phyloP scores from a whole-genome alignment of 2,888 invertebrate species.

The Chesias legatella region DNA sequence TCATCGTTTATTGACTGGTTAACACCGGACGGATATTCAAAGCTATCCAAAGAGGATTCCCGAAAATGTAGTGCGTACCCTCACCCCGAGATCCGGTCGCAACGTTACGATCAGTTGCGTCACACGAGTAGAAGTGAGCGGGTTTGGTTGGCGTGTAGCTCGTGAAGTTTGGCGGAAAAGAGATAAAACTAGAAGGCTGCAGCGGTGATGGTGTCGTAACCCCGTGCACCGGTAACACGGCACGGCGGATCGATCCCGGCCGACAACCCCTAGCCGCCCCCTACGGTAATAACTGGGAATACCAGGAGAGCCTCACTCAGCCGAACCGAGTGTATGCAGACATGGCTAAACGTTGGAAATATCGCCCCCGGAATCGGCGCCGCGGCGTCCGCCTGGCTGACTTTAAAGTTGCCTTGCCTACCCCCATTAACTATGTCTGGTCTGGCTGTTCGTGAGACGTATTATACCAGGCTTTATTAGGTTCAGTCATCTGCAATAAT shows the following conservation, averaged over 20 bases:
- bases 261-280: slow-evolving; percentile 73
- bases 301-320: slow-evolving; percentile 58
- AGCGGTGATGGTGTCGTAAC: slow-evolving; percentile 60
- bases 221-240: slow-evolving; percentile 66
- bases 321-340: slow-evolving; percentile 27
- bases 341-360: slow-evolving; percentile 51
- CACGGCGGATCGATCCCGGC: slow-evolving; percentile 71
- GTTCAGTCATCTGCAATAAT: too few relatives aligned
- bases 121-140: slow-evolving; percentile 22
- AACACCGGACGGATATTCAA: slow-evolving; percentile 33
- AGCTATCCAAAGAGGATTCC: slow-evolving; percentile 12
- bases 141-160: slow-evolving; percentile 17
- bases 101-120: slow-evolving; percentile 20
- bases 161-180: slow-evolving; percentile 28
- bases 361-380: slow-evolving; percentile 46
- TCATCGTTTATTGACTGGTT: slow-evolving; percentile 37
- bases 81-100: slow-evolving; percentile 5
- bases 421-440: slow-evolving; percentile 9
- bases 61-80: slow-evolving; percentile 11
- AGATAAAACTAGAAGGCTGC: slow-evolving; percentile 43
- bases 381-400: slow-evolving; percentile 58
- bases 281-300: slow-evolving; percentile 72
- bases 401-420: slow-evolving; percentile 26
- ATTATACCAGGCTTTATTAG: too few relatives aligned
- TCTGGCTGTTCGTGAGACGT: too few relatives aligned